Evolutionary conservation across 2,888 invertebrate genomes (phyloP), one percentile per base, ranked within the genome.

Genomic region (Aromia moschata): DNA sequence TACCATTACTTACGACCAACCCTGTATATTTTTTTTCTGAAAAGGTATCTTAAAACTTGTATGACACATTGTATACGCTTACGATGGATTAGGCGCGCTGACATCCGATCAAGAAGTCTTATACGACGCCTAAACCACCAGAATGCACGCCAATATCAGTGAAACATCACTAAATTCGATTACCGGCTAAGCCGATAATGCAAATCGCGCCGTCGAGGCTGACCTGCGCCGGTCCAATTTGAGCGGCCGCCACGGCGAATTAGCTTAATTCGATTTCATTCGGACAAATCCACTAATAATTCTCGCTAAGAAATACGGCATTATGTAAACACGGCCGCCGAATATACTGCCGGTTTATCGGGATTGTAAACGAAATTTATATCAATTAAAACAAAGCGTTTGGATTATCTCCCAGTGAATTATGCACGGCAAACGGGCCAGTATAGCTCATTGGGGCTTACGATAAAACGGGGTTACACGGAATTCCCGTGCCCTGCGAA

Each of bases 331-430:
- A n/a, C 18, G 25, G 3, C 15, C 47, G 12, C 38, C 11, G 10
- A 37, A 40, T 38, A 25, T 43, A 43, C 18, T 14, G 7, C 17
- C 25, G 40, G 49, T 56, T 40, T 46, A 56, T 43, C 43, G 17
- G 36, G 49, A 30, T 49, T 49, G 14, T 46, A 41, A 25, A 30
- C 41, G 43, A 43, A 41, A 40, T 46, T 31, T 37, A 43, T 33
- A 49, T 49, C 43, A 49, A 56, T 56, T 56, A 56, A 36, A 49
- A 56, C 56, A 49, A 43, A 36, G 49, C 40, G 25, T 43, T 20
- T 14, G 36, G 49, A 14, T 49, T 49, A 43, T 56, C 49, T 46
- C 10, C n/a, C 30, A 30, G 25, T 33, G 20, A 56, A 49, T 49
- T 49, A 56, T 33, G 36, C 10, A 9, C 36, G 36, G 41, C 18